Conservation (phyloP, 2,797 vertebrate genomes). For the Sebastes hubbsi region DNA sequence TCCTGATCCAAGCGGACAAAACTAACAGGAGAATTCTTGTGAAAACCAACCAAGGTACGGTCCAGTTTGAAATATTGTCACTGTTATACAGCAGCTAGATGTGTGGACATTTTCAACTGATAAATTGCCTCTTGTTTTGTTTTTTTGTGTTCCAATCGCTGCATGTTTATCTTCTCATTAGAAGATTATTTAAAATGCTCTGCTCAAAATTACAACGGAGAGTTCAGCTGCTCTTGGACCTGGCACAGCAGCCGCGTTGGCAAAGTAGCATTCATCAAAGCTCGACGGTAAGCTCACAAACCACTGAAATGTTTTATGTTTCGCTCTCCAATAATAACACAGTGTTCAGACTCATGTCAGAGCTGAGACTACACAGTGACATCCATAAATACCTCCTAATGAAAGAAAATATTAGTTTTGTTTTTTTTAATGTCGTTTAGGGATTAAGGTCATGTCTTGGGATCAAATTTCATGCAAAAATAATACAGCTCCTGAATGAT, state of each 20-base stretch:
- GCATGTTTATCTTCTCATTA: background rate
- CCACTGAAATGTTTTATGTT: background rate
- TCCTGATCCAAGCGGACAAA: constrained; percentile 62
- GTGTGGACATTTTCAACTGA: background rate
- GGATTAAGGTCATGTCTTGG: background rate
- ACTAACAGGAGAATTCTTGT: constrained; percentile 54
- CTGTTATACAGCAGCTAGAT: background rate
- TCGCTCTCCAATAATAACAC: constrained; percentile 21
- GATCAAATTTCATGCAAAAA: background rate
- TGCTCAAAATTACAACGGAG: constrained; percentile 73
- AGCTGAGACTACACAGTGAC: constrained; percentile 3
- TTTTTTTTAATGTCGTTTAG: background rate
- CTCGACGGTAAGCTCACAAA: constrained; percentile 63
- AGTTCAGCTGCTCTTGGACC: constrained; percentile 80
- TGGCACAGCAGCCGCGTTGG: constrained; percentile 65
- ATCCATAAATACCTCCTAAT: background rate
- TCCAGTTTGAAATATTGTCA: background rate
- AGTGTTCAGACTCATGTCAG: constrained; percentile 8
- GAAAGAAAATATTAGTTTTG: background rate
- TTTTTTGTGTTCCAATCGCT: background rate
- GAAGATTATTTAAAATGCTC: constrained; percentile 73
- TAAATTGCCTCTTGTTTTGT: background rate
- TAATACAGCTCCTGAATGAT: background rate
- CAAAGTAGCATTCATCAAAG: constrained; percentile 69
- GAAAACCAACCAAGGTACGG: constrained; percentile 34